A percentile compares a stretch with the other conserved stretches of the same genome.
phyloP scores from a whole-genome alignment of 2,888 invertebrate genomes.

The Stenodema calcarata region DNA sequence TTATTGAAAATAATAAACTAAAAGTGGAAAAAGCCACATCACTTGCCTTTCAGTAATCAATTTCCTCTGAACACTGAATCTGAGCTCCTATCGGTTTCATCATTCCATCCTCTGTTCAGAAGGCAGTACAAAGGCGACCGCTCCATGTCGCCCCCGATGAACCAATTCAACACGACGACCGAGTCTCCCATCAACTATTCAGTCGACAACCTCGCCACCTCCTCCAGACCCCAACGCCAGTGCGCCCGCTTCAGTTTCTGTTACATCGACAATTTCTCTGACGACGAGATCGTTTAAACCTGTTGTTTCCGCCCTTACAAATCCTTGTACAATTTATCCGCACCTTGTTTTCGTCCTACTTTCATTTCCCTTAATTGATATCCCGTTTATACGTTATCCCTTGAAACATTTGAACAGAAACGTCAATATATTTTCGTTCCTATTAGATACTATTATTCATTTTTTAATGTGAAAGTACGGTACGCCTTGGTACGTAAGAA shows the following conservation, averaged over 20 bases:
- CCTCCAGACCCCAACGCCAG: constrained; percentile 58
- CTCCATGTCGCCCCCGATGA: constrained; percentile 46
- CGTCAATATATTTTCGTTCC: too few species aligned
- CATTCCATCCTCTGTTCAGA: constrained; percentile 8
- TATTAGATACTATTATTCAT: too few species aligned
- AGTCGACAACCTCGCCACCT: constrained; percentile 50
- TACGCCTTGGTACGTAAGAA: too few species aligned
- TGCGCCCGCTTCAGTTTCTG: constrained; percentile 59
- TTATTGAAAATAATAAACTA: too few species aligned
- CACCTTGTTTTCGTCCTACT: too few species aligned
- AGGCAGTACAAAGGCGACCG: constrained; percentile 50
- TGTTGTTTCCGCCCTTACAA: neutral
- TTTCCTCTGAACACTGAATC: neutral
- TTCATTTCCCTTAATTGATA: too few species aligned
- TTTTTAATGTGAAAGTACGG: too few species aligned
- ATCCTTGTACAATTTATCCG: neutral
- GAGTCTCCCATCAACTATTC: constrained; percentile 54
- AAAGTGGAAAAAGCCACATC: too few species aligned
- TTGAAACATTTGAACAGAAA: too few species aligned
- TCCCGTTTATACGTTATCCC: too few species aligned
- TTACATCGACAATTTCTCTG: constrained; percentile 58
- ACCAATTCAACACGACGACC: constrained; percentile 35
- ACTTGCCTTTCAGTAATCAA: too few species aligned
- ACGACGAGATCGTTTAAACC: constrained; percentile 55
- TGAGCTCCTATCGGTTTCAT: neutral